Base-by-base conservation (phyloP, 2,797 vertebrate species). In the Cuculus canorus region DNA sequence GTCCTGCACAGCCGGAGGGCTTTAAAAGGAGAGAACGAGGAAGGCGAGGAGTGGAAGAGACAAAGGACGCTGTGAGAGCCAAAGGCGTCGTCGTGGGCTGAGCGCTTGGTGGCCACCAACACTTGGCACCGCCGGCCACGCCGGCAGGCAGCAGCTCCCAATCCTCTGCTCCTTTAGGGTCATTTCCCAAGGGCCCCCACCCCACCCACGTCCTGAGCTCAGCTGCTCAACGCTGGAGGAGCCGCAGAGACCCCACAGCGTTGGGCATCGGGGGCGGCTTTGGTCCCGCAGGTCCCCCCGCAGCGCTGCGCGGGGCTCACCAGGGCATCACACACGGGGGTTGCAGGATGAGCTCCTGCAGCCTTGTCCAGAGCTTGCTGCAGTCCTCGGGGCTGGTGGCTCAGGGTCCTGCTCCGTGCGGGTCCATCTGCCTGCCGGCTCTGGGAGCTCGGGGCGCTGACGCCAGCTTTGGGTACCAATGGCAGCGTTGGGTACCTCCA, bases 1-100 rank as follows among this genome's bases (percentile, higher is more conserved):
- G 87, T 37, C 71, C 90, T 35, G 85, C 53, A 4, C 64, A 73
- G 87, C 14, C 68, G 1, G 14, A 94, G 89, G 78, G 82, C 96
- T 96, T 95, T 93, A 93, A 96, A 96, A 93, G 92, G 94, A 87
- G 91, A 94, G 78, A 73, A 66, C 7, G 52, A 48, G 56, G 75
- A 70, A 73, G 50, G n/a, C 6, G 0, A 92, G 81, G 52, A 85
- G 63, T 0, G 37, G 47, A 73, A 37, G 24, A 71, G 53, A 92
- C 95, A 81, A 83, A 82, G 24, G 92, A 39, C 32, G 70, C 54
- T 30, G 23, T 1, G 17, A 33, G 63, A 79, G 88, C 92, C 86
- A 92, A 91, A 35, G 27, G 15, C 28, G 17, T 13, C 4, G 1
- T 5, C 10, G 1, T 4, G 30, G 57, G 37, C 57, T 2, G 3